Evolutionary conservation across 2,797 vertebrate genomes (phyloP).

Genomic region (Enteromius afrohamiltoni): DNA sequence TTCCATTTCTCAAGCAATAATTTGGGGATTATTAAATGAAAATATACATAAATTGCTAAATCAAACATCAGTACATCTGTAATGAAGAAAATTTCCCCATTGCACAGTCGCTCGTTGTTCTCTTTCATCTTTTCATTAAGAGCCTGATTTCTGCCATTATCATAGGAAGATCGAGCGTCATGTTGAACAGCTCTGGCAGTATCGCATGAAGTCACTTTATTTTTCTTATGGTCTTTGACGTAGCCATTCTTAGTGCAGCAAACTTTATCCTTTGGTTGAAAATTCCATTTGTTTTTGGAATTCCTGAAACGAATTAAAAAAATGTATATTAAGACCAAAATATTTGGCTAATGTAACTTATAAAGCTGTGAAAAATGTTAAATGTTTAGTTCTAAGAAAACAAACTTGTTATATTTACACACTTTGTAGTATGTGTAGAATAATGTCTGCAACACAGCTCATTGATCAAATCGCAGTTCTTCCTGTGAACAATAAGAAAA

Average conservation of each 20-base stretch:
- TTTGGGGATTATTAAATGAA: not conserved
- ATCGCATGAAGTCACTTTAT: not conserved
- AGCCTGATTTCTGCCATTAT: not conserved
- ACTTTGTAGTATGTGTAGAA: slow-evolving; percentile 74
- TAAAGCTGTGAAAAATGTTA: not conserved
- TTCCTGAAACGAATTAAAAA: slow-evolving; percentile 66
- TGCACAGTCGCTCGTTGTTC: slow-evolving; percentile 73
- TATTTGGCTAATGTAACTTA: not conserved
- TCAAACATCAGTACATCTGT: slow-evolving; percentile 62
- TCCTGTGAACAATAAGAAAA: slow-evolving; percentile 68
- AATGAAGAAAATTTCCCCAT: slow-evolving; percentile 87
- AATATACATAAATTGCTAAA: not conserved
- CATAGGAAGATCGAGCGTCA: not conserved
- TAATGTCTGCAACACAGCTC: slow-evolving; percentile 83
- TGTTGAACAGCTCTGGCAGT: not conserved
- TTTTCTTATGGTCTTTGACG: slow-evolving; percentile 62
- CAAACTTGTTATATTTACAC: slow-evolving; percentile 54
- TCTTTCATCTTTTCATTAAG: not conserved
- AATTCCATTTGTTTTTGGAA: slow-evolving; percentile 65
- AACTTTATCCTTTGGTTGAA: slow-evolving; percentile 80
- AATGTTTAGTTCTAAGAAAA: not conserved
- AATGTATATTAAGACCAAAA: not conserved
- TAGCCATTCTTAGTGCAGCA: slow-evolving; percentile 80
- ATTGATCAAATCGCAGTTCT: slow-evolving; percentile 82
- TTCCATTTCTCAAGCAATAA: not conserved